Conservation (phyloP, 2,888 invertebrate species). For the Eupithecia exiguata region DNA sequence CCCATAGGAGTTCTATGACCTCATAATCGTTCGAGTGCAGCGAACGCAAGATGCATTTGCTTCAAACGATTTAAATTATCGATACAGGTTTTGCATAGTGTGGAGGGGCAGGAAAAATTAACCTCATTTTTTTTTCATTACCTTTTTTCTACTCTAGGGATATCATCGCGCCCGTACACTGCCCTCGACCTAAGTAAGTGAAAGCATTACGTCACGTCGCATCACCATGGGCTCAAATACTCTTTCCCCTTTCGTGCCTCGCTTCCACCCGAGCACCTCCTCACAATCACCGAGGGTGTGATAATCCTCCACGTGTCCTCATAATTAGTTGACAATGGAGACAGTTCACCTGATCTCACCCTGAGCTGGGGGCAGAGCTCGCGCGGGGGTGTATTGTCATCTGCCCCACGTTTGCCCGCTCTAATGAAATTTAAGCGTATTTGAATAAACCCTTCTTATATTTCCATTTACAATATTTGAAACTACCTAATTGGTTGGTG, state of each 20-base stretch:
- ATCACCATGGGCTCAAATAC: neutral
- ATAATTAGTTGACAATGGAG: slow-evolving; percentile 29
- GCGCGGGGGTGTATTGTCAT: slow-evolving; percentile 4
- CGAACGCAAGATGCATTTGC: neutral
- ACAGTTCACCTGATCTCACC: slow-evolving; percentile 27
- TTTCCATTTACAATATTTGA: neutral
- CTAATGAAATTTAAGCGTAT: neutral
- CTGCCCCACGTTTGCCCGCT: neutral
- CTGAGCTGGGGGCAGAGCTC: slow-evolving; percentile 1
- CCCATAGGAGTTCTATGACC: too few relatives aligned
- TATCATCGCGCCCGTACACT: neutral
- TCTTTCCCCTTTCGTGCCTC: neutral
- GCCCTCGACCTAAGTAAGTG: neutral
- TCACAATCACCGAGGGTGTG: slow-evolving; percentile 28
- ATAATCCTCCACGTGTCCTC: slow-evolving; percentile 30
- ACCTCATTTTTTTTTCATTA: neutral
- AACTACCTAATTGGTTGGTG: neutral
- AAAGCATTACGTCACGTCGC: neutral
- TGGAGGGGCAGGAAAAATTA: neutral
- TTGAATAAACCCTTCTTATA: neutral
- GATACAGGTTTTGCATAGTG: neutral
- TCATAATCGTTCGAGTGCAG: too few relatives aligned
- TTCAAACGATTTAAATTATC: neutral
- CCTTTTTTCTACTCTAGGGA: neutral
- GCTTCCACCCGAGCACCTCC: slow-evolving; percentile 24